Evolutionary conservation across 1,140 invertebrate species (phyloP).

Genomic region (Popillia japonica): DNA sequence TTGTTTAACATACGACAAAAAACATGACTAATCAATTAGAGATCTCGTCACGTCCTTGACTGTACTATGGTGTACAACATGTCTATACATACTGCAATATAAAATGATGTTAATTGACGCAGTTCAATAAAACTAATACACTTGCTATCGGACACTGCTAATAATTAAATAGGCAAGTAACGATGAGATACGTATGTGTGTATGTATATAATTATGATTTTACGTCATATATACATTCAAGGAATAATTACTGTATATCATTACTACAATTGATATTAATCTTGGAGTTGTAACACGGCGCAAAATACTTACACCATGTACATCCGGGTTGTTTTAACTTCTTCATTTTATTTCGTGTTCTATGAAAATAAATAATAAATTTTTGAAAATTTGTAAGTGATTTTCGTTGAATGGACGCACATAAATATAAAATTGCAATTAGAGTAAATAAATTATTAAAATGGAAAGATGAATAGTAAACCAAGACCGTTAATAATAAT

Average conservation of each 20-base stretch:
- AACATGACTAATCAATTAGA: constrained; percentile 3
- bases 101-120: background rate
- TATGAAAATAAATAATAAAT: background rate
- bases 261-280: too few relatives aligned
- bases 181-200: background rate
- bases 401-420: background rate
- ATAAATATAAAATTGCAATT: background rate
- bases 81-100: background rate
- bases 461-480: too few relatives aligned
- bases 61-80: background rate
- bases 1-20: background rate
- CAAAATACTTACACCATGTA: background rate
- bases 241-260: background rate
- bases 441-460: background rate
- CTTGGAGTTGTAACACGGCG: too few relatives aligned
- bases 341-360: background rate
- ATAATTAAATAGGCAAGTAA: background rate
- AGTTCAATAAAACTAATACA: background rate
- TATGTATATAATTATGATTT: background rate
- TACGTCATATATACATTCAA: background rate
- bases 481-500: background rate
- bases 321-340: background rate
- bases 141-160: background rate
- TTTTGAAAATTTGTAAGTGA: background rate
- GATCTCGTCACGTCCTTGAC: background rate